Conservation (phyloP, 1,140 invertebrate genomes). For the Helicoverpa zea region DNA sequence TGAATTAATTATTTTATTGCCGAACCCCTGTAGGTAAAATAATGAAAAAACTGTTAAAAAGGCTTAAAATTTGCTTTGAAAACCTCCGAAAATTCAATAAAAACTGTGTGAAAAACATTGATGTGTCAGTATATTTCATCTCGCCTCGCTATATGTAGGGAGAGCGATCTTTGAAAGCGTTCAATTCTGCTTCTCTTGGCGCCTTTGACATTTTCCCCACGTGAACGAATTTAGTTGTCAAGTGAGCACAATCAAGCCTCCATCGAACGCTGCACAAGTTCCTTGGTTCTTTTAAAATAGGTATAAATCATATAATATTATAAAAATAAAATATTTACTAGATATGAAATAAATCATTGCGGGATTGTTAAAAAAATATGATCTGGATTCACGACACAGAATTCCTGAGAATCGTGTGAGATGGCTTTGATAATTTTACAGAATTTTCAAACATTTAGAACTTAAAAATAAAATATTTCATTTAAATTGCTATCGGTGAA, state of each 20-base stretch:
- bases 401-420: no score
- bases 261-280: slow-evolving; percentile 15
- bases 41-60: background rate
- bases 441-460: no score
- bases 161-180: slow-evolving; percentile 19
- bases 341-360: no score
- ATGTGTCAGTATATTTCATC: slow-evolving; percentile 28
- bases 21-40: no score
- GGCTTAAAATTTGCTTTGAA: background rate
- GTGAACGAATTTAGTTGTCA: slow-evolving; percentile 51
- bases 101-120: background rate
- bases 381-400: no score
- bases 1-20: no score
- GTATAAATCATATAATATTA: background rate
- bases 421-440: no score
- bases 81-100: background rate
- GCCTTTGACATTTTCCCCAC: slow-evolving; percentile 44
- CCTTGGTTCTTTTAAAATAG: background rate
- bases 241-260: slow-evolving; percentile 48
- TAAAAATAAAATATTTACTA: no score
- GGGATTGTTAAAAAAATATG: no score
- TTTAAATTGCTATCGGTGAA: background rate
- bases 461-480: no score
- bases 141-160: background rate
- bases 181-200: slow-evolving; percentile 28